phyloP scores from a whole-genome alignment of 2,797 vertebrate genomes.

The Notamacropus eugenii region DNA sequence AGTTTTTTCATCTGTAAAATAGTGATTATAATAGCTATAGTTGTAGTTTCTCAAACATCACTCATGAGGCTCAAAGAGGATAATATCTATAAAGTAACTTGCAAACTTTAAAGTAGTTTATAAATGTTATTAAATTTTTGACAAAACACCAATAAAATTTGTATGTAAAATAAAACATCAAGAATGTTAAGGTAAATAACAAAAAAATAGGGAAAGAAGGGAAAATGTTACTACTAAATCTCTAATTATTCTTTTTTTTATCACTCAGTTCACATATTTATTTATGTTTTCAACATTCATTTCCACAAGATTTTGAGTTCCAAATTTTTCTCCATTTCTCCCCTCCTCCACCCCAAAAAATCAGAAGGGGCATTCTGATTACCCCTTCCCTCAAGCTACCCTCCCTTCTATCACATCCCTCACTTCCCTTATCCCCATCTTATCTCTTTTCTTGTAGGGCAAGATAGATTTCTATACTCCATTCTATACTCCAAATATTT shows the following conservation, averaged over 20 bases:
- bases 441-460: too few species aligned
- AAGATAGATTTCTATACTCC: too few species aligned
- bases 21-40: neutral
- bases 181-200: neutral
- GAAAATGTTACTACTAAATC: neutral
- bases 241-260: neutral
- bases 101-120: neutral
- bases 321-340: too few species aligned
- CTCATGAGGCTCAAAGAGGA: neutral
- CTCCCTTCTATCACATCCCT: too few species aligned
- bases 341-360: too few species aligned
- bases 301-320: too few species aligned
- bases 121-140: neutral
- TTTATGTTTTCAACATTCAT: too few species aligned
- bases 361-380: too few species aligned
- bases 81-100: neutral
- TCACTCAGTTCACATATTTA: too few species aligned
- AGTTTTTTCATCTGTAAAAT: neutral
- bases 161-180: neutral
- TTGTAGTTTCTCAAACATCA: neutral
- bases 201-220: neutral
- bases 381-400: too few species aligned
- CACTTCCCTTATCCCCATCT: too few species aligned
- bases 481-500: too few species aligned
- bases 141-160: neutral